These are phyloP conservation scores for Aplysina aerophoba DNA, from an alignment of 37 sponge, comb jelly and placozoan genomes.

Conservation along the genomic window DNA sequence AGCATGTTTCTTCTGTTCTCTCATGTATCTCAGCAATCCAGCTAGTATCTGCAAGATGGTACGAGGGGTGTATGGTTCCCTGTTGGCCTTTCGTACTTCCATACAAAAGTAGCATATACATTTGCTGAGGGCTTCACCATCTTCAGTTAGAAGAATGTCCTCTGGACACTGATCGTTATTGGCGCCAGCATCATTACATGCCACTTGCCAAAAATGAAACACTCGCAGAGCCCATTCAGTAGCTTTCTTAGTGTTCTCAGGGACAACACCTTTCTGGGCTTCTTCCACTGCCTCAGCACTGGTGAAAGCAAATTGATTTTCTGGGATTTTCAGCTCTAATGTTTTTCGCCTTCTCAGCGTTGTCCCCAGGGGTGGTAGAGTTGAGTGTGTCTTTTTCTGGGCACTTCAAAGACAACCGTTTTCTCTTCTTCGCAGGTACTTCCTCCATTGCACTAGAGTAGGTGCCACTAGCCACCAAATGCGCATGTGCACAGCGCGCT, in stretches of 20 bases:
- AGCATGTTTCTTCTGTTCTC: constrained; percentile 18
- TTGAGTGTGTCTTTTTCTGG: too few species aligned
- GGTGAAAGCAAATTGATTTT: too few species aligned
- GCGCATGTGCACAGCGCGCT: too few species aligned
- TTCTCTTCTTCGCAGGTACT: too few species aligned
- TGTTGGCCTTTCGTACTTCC: constrained; percentile 26
- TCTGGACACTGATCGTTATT: constrained; percentile 6
- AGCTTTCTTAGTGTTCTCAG: constrained; percentile 1
- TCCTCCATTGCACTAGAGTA: too few species aligned
- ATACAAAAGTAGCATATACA: not conserved
- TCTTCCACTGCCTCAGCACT: not conserved
- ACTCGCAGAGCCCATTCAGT: constrained; percentile 2
- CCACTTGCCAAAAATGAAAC: not conserved
- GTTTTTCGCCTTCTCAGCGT: too few species aligned
- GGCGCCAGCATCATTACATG: not conserved
- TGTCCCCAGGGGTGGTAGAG: too few species aligned
- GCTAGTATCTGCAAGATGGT: constrained; percentile 2
- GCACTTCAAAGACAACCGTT: too few species aligned
- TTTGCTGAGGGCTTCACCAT: not conserved
- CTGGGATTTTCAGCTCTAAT: too few species aligned
- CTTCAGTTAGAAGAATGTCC: not conserved
- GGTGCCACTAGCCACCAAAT: too few species aligned
- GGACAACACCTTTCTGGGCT: not conserved
- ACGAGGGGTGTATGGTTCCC: constrained; percentile 31
- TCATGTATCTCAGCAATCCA: constrained; percentile 21